Conservation (phyloP, 2,113 vertebrate genomes). For the Lasiurus cinereus region DNA sequence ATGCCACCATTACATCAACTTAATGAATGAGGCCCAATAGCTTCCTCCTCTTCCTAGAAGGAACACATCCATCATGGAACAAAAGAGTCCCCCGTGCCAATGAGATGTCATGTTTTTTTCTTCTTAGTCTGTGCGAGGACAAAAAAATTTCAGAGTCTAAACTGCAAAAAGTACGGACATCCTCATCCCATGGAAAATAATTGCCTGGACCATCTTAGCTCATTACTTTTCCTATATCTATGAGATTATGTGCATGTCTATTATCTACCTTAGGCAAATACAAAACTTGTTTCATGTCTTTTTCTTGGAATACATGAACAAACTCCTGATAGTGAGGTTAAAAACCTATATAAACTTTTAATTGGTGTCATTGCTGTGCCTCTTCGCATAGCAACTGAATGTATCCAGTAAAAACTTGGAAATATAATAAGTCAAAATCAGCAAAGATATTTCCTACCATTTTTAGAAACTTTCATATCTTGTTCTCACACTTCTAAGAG, state of each 20-base stretch:
- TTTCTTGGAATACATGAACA: slow-evolving; percentile 7
- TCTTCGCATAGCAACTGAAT: slow-evolving; percentile 14
- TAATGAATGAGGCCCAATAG: slow-evolving; percentile 80
- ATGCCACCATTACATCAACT: slow-evolving; percentile 80
- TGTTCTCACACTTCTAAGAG: not conserved
- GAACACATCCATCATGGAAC: slow-evolving; percentile 75
- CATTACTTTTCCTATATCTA: slow-evolving; percentile 65
- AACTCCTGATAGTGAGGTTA: not conserved
- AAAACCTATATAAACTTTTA: slow-evolving; percentile 20
- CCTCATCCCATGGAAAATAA: slow-evolving; percentile 61
- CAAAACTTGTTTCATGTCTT: not conserved
- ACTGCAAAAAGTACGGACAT: slow-evolving; percentile 49
- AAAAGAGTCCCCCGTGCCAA: slow-evolving; percentile 52
- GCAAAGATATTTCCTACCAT: not conserved
- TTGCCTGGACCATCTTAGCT: slow-evolving; percentile 54
- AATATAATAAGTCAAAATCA: not conserved
- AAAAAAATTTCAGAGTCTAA: slow-evolving; percentile 75
- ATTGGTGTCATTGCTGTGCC: not conserved
- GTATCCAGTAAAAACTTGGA: not conserved
- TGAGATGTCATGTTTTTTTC: slow-evolving; percentile 55
- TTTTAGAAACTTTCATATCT: accelerated
- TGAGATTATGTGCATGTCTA: not conserved
- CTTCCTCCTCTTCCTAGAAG: slow-evolving; percentile 71
- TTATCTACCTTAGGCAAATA: slow-evolving; percentile 16
- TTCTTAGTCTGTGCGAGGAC: slow-evolving; percentile 62